phyloP scores from a whole-genome alignment of 2,113 vertebrate species.

The Scartelaos histophorus region DNA sequence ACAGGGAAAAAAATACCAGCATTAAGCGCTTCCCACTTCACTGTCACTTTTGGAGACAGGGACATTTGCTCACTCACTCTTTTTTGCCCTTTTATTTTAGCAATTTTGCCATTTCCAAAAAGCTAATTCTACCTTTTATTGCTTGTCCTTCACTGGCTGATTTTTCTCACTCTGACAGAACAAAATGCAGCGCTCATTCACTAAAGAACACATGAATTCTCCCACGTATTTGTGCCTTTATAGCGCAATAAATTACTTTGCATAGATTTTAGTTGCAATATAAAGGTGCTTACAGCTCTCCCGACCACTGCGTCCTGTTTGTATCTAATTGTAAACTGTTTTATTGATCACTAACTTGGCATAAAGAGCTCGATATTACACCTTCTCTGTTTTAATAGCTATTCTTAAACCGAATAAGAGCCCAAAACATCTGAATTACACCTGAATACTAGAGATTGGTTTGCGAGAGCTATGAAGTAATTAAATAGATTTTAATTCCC shows the following conservation, averaged over 20 bases:
- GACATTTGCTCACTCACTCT: constrained; percentile 60
- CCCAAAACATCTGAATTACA: neutral
- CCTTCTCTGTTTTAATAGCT: neutral
- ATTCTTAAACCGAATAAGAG: neutral
- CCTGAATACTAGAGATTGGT: neutral
- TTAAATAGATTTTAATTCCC: neutral
- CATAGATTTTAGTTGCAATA: neutral
- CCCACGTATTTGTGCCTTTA: constrained; percentile 7
- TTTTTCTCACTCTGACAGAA: constrained; percentile 18
- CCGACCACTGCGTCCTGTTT: neutral
- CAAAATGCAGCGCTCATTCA: constrained; percentile 24
- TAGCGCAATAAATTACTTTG: neutral
- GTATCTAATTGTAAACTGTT: neutral
- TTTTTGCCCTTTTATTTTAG: constrained; percentile 29
- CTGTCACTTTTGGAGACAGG: constrained; percentile 45
- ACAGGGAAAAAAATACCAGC: constrained; percentile 12
- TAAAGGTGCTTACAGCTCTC: neutral
- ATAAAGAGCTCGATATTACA: neutral
- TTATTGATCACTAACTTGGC: neutral
- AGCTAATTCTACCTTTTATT: constrained; percentile 51
- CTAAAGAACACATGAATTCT: neutral
- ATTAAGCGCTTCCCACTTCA: constrained; percentile 49
- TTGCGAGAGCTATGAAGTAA: no score
- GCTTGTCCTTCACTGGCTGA: neutral
- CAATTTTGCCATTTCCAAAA: constrained; percentile 56